Base-by-base conservation (phyloP, 2,888 invertebrate genomes). In the Lasioglossum vierecki region DNA sequence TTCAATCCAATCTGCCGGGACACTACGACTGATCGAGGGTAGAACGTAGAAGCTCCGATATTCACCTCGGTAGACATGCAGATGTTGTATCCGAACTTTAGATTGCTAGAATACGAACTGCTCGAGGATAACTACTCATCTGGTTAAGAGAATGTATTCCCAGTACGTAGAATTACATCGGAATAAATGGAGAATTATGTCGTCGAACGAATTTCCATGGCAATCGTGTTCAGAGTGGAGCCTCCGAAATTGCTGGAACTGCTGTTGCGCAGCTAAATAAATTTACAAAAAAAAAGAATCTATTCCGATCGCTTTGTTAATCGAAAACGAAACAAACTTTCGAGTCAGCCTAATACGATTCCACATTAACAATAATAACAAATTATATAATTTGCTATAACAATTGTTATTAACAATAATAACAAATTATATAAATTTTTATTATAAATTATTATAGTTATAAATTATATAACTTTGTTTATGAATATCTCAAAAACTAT, bases 51-150 rank as follows among this genome's bases (percentile, higher is more conserved):
- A 11, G 41, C 22, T 53, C 63, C 30, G 35, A 70, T 81, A 71
- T 76, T 72, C 71, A 30, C 13, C 66, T 70, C 68, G 30, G 41
- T 68, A 46, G 60, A 70, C 53, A 81, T 74, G 60, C 74, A 75
- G 53, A 60, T 81, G 53, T 63, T 81, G 63, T 63, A 53, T 53
- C 74, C 74, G 13, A 83, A 83, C 60, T 83, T 76, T 49, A 60
- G 75, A 83, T 83, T 72, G 82, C 30, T 57, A 8, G 39, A 57
- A 74, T 39, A n/a, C 53, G 74, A 74, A 41, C 26, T 57, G n/a
- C 74, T 57, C 39, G 49, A 39, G 73, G 11, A 49, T n/a, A 53
- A 63, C 63, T 35, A 63, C 63, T 30, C 63, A 13, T 30, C 63
- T 63, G 30, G 63, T 63, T 63, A 30, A 18, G 63, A 30, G 63